Evolutionary conservation across 2,113 vertebrate species (phyloP).

Genomic region (Onychostruthus taczanowskii): DNA sequence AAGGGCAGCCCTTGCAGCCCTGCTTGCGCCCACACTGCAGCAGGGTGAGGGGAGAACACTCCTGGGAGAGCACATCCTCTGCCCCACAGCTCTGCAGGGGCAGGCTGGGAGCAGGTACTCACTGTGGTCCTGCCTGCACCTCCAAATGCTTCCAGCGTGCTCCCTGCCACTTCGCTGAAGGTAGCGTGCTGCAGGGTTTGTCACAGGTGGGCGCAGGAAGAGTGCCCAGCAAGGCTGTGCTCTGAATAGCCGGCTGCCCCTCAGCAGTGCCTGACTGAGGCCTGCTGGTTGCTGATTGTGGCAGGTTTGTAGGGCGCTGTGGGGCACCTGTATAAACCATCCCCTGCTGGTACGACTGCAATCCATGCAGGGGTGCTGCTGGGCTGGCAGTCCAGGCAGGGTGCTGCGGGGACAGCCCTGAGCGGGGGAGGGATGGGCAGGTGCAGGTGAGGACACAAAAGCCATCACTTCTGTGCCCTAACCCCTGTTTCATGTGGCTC

Average conservation of each 20-base stretch:
- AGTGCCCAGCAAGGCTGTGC: accelerated
- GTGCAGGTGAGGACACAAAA: not conserved
- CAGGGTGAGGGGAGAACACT: accelerated
- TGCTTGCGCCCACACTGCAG: not conserved
- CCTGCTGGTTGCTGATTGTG: not conserved
- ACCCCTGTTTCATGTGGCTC: not conserved
- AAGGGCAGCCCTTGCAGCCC: not conserved
- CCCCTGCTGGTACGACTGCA: not conserved
- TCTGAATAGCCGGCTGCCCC: not conserved
- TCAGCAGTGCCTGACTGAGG: not conserved
- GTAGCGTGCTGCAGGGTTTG: not conserved
- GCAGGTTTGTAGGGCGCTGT: accelerated
- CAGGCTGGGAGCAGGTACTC: not conserved
- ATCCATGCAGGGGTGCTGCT: not conserved
- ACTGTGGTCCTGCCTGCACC: not conserved
- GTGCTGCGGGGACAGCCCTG: accelerated
- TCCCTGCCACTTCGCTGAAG: accelerated
- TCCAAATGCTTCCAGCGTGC: not conserved
- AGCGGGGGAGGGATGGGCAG: accelerated
- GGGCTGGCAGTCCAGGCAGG: not conserved
- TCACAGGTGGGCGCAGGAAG: not conserved
- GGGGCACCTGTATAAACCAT: not conserved
- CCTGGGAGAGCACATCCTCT: not conserved
- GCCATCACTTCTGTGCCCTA: accelerated
- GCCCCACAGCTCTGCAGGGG: not conserved